Evolutionary conservation across 2,888 invertebrate genomes (phyloP).

Genomic region (Rhodophaea formosa): DNA sequence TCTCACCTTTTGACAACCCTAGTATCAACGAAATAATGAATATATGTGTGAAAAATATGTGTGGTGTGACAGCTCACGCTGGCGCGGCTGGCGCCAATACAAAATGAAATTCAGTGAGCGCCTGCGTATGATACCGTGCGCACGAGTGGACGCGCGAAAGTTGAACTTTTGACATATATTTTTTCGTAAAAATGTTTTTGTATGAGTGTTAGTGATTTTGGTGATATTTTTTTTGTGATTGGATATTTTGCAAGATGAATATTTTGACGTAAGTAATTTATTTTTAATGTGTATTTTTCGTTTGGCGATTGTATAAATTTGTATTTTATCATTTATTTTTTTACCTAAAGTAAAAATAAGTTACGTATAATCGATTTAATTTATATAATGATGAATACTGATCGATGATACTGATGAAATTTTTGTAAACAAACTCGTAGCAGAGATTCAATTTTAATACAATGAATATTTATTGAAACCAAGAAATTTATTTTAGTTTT

Average conservation of each 20-base stretch:
- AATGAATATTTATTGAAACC: too few relatives aligned
- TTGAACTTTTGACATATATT: conserved; percentile 20
- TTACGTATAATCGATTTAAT: too few relatives aligned
- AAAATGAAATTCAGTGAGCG: conserved; percentile 12
- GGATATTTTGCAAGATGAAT: background rate
- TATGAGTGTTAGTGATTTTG: conserved; percentile 35
- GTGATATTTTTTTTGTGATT: background rate
- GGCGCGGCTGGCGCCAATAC: conserved; percentile 5
- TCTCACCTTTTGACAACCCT: too few relatives aligned
- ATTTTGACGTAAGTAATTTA: conserved; percentile 3
- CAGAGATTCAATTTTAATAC: too few relatives aligned
- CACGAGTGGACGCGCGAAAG: conserved; percentile 8
- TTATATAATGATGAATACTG: too few relatives aligned
- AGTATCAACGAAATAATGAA: conserved; percentile 1
- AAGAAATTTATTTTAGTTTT: too few relatives aligned
- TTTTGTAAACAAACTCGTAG: too few relatives aligned
- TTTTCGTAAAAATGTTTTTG: conserved; percentile 25
- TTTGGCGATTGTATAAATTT: too few relatives aligned
- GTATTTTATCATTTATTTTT: background rate
- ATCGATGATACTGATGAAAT: too few relatives aligned
- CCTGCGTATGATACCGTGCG: conserved; percentile 1
- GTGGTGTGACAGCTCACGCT: background rate
- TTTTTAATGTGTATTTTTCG: background rate
- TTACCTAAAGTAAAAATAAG: too few relatives aligned
- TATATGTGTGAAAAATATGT: background rate